Conservation (phyloP, 2,113 vertebrate species). For the Hyaena hyaena region DNA sequence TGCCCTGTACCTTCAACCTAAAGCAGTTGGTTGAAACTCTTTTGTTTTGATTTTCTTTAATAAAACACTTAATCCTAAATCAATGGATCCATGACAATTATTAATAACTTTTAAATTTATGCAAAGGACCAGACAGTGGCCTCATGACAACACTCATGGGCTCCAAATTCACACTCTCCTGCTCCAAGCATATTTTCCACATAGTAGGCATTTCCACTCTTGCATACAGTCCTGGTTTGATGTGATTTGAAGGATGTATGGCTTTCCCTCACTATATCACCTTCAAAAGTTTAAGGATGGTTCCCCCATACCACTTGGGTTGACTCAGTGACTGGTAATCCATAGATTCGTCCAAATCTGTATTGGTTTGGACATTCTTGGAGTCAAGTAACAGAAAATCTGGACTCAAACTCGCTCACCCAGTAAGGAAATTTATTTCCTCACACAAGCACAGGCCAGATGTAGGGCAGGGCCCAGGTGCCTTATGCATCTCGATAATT, state of each 20-base stretch:
- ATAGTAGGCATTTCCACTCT: background rate
- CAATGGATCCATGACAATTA: constrained; percentile 55
- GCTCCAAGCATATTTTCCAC: background rate
- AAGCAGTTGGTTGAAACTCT: constrained; percentile 25
- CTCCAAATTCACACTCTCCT: background rate
- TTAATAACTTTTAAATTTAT: constrained; percentile 67
- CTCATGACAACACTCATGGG: background rate
- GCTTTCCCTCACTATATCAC: background rate
- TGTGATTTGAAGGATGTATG: background rate
- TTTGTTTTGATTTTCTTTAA: constrained; percentile 49
- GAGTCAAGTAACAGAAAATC: background rate
- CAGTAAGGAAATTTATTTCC: background rate
- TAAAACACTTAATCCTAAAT: constrained; percentile 63
- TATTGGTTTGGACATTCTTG: background rate
- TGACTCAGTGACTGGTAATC: background rate
- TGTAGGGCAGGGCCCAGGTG: too few species aligned
- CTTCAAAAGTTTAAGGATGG: background rate
- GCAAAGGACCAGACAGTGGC: background rate
- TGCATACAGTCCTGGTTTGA: background rate
- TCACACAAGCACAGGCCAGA: background rate
- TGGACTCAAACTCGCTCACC: background rate
- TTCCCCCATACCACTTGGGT: background rate
- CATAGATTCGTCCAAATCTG: background rate
- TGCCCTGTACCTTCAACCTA: background rate
- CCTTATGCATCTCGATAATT: background rate